A percentile compares a stretch with the other conserved stretches of the same genome.
These are phyloP conservation scores for Chrysina gloriosa DNA, from an alignment of 2,888 invertebrate species.

Conservation along the genomic window DNA sequence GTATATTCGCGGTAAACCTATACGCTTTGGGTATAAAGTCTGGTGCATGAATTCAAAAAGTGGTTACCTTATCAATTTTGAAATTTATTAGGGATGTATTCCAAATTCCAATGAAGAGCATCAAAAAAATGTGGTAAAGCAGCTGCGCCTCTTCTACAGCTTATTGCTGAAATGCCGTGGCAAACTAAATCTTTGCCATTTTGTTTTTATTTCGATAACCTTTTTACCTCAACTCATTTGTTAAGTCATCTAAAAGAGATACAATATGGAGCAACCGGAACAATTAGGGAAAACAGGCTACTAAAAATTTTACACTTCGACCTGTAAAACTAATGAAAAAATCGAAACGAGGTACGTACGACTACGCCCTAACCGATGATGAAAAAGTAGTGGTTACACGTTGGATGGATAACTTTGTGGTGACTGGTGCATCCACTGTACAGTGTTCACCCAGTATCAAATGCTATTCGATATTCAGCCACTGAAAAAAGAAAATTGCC, in stretches of 20 bases:
- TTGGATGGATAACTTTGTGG: slow-evolving; percentile 46
- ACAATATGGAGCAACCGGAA: not conserved
- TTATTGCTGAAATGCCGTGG: not conserved
- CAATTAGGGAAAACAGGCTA: not conserved
- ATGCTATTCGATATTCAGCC: slow-evolving; percentile 43
- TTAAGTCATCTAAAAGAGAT: not conserved
- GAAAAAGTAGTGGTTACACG: slow-evolving; percentile 27
- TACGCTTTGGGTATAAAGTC: not conserved
- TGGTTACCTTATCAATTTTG: not conserved
- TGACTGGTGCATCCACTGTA: slow-evolving; percentile 33
- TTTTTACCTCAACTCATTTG: not conserved
- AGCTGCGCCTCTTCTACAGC: not conserved
- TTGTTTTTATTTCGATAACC: not conserved
- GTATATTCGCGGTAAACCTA: not conserved
- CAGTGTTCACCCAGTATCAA: slow-evolving; percentile 34
- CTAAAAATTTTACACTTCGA: not conserved
- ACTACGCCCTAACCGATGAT: not conserved
- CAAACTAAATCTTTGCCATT: not conserved
- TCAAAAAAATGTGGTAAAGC: not conserved
- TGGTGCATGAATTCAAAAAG: not conserved
- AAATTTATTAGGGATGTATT: not conserved
- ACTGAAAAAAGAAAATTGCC: slow-evolving; percentile 39
- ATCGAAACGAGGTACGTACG: not conserved
- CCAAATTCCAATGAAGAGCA: not conserved
- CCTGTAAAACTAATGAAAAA: not conserved